A percentile compares a stretch with the other conserved stretches of the same genome.
Evolutionary conservation across 2,113 vertebrate genomes (phyloP).

Genomic region (Psittacus erithacus): DNA sequence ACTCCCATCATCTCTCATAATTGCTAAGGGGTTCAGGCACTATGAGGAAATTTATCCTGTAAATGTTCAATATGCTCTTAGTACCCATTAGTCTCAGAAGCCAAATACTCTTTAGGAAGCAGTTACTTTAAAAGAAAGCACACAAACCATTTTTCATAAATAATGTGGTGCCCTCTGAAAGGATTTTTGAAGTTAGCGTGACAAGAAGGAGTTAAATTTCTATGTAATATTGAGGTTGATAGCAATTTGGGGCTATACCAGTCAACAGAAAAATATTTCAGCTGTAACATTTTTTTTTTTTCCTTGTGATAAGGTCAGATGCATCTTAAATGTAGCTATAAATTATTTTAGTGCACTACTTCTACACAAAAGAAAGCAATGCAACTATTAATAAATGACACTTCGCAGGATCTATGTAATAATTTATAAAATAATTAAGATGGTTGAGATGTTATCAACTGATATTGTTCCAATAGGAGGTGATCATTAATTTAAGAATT

Average conservation of each 20-base stretch:
- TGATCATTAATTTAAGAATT: slow-evolving; percentile 1
- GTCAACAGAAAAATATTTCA: not conserved
- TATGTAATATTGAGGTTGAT: not conserved
- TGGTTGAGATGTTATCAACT: not conserved
- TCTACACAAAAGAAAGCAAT: not conserved
- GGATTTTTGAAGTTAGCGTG: not conserved
- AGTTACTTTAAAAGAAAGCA: not conserved
- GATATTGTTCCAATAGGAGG: not conserved
- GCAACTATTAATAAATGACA: not conserved
- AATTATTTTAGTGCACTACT: not conserved
- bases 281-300: not conserved
- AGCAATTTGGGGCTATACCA: not conserved
- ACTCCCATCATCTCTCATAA: not conserved
- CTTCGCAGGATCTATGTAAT: not conserved
- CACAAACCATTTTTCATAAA: not conserved
- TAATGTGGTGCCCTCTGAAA: not conserved
- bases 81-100: not conserved
- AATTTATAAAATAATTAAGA: slow-evolving; percentile 1
- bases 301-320: not conserved
- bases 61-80: not conserved
- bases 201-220: not conserved
- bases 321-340: not conserved
- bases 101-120: not conserved
- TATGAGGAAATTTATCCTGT: not conserved
- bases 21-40: not conserved